phyloP scores from a whole-genome alignment of 37 sponge, comb jelly and placozoan genomes.

The Mnemiopsis leidyi region DNA sequence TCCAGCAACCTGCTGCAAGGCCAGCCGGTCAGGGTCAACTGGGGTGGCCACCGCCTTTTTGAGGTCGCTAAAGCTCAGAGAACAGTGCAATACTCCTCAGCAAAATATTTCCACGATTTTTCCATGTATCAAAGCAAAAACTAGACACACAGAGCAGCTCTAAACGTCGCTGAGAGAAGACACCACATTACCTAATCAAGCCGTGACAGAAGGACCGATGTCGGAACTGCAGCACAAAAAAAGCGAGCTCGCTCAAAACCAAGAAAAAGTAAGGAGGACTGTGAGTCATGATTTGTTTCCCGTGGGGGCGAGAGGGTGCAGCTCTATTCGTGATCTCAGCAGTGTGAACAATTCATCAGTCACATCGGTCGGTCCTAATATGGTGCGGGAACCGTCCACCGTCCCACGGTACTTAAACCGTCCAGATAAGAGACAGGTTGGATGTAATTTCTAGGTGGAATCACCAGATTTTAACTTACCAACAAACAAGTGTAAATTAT shows the following conservation, averaged over 20 bases:
- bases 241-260: neutral
- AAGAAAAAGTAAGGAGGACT: neutral
- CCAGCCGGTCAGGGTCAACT: neutral
- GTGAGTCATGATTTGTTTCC: no score
- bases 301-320: no score
- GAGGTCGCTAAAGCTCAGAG: neutral
- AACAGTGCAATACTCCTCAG: neutral
- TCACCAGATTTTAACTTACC: neutral
- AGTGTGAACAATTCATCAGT: neutral
- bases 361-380: neutral
- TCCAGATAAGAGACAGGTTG: neutral
- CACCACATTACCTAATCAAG: neutral
- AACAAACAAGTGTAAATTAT: neutral
- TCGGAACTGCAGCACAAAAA: neutral
- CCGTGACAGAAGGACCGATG: neutral
- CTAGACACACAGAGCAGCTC: neutral
- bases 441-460: neutral
- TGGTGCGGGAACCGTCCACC: neutral
- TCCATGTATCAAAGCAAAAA: neutral
- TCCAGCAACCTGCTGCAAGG: no score
- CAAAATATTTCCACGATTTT: neutral
- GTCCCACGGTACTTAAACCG: neutral
- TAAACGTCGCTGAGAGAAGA: neutral
- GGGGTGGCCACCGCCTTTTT: neutral
- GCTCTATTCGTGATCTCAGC: neutral